Evolutionary conservation across 2,113 vertebrate species (phyloP).

Genomic region (Phyllostomus discolor): DNA sequence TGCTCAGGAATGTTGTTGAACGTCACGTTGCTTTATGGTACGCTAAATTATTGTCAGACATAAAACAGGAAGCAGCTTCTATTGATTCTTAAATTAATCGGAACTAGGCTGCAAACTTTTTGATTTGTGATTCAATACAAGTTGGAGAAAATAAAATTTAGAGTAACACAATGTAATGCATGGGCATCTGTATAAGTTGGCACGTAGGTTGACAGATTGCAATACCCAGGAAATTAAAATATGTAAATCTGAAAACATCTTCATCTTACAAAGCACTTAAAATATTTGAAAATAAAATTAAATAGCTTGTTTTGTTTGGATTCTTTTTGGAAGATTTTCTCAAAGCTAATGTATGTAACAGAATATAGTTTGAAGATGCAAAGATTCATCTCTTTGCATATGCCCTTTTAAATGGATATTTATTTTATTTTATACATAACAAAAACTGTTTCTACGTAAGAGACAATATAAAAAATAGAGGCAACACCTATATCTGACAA

Average conservation of each 20-base stretch:
- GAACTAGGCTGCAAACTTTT: conserved; percentile 53
- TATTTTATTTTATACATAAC: not conserved
- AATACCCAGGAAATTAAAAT: conserved; percentile 48
- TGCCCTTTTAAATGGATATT: not conserved
- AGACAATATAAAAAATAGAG: not conserved
- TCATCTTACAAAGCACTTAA: conserved; percentile 11
- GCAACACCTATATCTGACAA: not conserved
- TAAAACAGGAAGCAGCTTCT: conserved; percentile 52
- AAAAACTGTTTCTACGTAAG: not conserved
- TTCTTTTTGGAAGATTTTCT: not conserved
- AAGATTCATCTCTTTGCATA: not conserved
- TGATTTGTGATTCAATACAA: conserved; percentile 61
- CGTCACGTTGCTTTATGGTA: conserved; percentile 39
- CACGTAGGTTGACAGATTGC: conserved; percentile 36
- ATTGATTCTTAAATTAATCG: conserved; percentile 55
- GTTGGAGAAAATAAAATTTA: conserved; percentile 52
- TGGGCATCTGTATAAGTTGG: conserved; percentile 33
- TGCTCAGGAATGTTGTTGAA: conserved; percentile 39
- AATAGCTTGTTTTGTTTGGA: not conserved
- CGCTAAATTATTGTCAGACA: conserved; percentile 65
- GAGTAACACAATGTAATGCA: not conserved
- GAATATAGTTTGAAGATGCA: not conserved
- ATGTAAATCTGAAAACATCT: conserved; percentile 41
- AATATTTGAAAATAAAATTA: conserved; percentile 45
- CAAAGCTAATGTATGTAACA: not conserved